These are phyloP conservation scores for Bothrops jararaca DNA, from an alignment of 2,113 vertebrate genomes.

Conservation along the genomic window DNA sequence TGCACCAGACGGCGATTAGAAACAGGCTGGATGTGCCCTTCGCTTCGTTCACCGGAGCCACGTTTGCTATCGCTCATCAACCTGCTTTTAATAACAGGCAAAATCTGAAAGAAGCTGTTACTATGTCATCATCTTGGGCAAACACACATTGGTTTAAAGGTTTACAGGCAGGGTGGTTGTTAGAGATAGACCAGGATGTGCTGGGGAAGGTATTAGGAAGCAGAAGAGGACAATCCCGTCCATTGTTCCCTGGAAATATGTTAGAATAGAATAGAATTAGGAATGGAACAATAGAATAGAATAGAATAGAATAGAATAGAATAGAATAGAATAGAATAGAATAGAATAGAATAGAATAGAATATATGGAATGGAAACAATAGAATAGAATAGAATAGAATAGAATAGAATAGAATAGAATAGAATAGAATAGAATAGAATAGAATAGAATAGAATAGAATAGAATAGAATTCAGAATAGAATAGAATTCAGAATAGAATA, in stretches of 20 bases:
- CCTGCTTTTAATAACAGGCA: slow-evolving; percentile 44
- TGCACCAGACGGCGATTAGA: slow-evolving; percentile 34
- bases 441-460: too few relatives aligned
- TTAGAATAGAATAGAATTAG: too few relatives aligned
- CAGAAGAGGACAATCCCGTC: neutral
- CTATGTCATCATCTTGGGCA: neutral
- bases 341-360: too few relatives aligned
- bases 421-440: too few relatives aligned
- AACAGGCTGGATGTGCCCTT: slow-evolving; percentile 32
- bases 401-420: too few relatives aligned
- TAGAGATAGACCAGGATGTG: neutral
- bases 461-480: too few relatives aligned
- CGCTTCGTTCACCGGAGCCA: slow-evolving; percentile 25
- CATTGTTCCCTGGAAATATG: neutral
- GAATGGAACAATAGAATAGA: too few relatives aligned
- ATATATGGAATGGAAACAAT: too few relatives aligned
- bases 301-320: too few relatives aligned
- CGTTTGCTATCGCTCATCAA: slow-evolving; percentile 43
- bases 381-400: too few relatives aligned
- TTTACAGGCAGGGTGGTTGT: neutral
- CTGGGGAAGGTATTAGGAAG: neutral
- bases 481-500: too few relatives aligned
- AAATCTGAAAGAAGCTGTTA: neutral
- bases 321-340: too few relatives aligned
- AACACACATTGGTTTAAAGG: accelerated